Evolutionary conservation across 2,113 vertebrate species (phyloP), one percentile per base, ranked within the genome.

Genomic region (Ictidomys tridecemlineatus): DNA sequence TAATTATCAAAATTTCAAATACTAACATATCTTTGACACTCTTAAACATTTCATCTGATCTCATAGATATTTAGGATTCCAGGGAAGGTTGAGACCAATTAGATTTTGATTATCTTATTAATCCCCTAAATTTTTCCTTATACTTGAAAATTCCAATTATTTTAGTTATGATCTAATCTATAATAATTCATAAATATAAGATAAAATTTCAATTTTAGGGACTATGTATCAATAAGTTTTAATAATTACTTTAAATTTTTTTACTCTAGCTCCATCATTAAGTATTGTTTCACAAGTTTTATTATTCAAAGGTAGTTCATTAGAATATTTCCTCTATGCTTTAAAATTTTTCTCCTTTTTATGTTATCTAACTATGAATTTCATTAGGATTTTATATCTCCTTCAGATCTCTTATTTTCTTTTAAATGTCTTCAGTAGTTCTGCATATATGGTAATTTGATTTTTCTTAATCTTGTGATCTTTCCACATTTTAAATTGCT

Each of bases 401-500:
- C 39, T 61, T 1, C n/a, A 79, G 9, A 51, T 91, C 56, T 34
- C 2, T 67, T 34, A 63, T 77, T n/a, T 93, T 58, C 37, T 93
- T 26, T 83, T 72, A 76, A 89, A 85, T 80, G 4, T 85, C 24
- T 69, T 85, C 39, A 85, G 34, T 80, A 53, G 2, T 84, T 91
- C 32, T 85, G 85, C 22, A 70, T 30, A 79, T 63, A 37, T 85
- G 12, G 20, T 77, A 91, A 76, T 34, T 84, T 24, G 17, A 30
- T 32, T 88, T 53, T 48, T 56, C 30, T 63, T 78, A 4, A 65
- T 87, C 12, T 53, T 87, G 51, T 67, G 10, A 13, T 73, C 39
- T n/a, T 89, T 92, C 42, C 28, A 79, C 28, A n/a, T 61, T 93
- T 89, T 80, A 88, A 91, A 39, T 63, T 70, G 7, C 56, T 82